Evolutionary conservation across 2,888 invertebrate genomes (phyloP).

Genomic region (Epinotia bilunana): DNA sequence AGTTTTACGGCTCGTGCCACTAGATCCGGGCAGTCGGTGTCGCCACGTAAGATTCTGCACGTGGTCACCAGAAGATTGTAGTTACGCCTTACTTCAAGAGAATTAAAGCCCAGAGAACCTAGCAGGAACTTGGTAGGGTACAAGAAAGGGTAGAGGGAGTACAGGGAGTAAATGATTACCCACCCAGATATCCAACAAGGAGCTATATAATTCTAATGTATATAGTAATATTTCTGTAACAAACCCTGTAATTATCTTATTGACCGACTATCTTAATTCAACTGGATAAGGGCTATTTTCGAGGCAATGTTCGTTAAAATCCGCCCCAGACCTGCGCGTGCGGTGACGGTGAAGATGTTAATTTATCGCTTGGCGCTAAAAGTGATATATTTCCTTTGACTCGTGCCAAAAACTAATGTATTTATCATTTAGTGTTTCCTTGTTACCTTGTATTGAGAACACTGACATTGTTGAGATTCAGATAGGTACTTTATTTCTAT

Average conservation of each 20-base stretch:
- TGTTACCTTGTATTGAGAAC: slow-evolving; percentile 18
- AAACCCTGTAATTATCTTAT: neutral
- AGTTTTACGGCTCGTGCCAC: too few species aligned
- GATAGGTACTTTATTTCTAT: neutral
- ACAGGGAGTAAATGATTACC: slow-evolving; percentile 3
- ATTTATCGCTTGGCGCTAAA: slow-evolving; percentile 44
- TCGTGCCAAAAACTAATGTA: slow-evolving; percentile 36
- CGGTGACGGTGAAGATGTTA: slow-evolving; percentile 37
- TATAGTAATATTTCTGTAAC: neutral
- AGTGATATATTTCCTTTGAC: slow-evolving; percentile 41
- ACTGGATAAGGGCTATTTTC: neutral
- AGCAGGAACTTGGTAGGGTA: too few species aligned
- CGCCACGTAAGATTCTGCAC: too few species aligned
- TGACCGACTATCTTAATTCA: neutral
- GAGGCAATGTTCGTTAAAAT: neutral
- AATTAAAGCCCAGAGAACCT: too few species aligned
- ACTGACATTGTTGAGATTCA: neutral
- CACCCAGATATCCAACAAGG: neutral
- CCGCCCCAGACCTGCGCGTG: slow-evolving; percentile 5
- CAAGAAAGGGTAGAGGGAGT: too few species aligned
- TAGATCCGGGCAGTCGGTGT: too few species aligned
- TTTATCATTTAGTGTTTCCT: slow-evolving; percentile 30
- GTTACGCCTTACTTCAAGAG: too few species aligned
- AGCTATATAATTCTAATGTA: neutral
- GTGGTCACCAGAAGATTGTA: too few species aligned